Base-by-base conservation (phyloP, 2,797 vertebrate genomes). In the Podarcis lilfordi region DNA sequence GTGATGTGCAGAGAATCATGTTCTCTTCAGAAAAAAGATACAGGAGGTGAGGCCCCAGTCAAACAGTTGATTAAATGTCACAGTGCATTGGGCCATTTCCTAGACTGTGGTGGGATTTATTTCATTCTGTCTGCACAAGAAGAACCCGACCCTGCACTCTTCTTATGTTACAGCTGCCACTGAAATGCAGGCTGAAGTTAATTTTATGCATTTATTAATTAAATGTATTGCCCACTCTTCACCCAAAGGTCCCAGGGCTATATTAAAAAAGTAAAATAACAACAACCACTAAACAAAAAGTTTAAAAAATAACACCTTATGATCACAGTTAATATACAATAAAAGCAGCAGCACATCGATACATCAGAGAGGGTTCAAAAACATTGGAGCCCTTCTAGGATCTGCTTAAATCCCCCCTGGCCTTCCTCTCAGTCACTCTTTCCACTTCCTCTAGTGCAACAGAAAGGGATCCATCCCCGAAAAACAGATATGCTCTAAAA, bases 1-100 rank as follows among this genome's bases (percentile, higher is more conserved):
- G 93, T 89, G 94, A 94, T 93, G 91, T 94, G 93, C 90, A 91
- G 45, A 90, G 88, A 96, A 93, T 96, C 93, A 91, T 95, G 91
- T 94, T 94, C 91, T 91, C 90, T 95, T 95, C 93, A 88, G 89
- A 86, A 94, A 55, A 21, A 88, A 95, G 91, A 94, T 89, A 90
- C 92, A 92, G 85, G 87, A 93, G 93, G 92, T 94, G 92, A 95
- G 55, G 80, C 89, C 89, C 84, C 93, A 95, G 94, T 94, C 94
- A 95, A 95, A 89, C 87, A 94, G 94, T 95, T 95, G 94, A 96
- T 95, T 96, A 95, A 96, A 96, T 96, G 92, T 94, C 93, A 94
- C 91, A 93, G 92, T 88, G 83, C 93, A 94, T 93, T 96, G 5
- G 23, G 86, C 91, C 92, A 80, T 84, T 69, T 94, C 85, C 79